Percentiles rank a stretch among this genome's conserved stretches.
Evolutionary conservation across 92 coral and sea anemone species (phyloP).

Genomic region (Epizoanthus ramosus): DNA sequence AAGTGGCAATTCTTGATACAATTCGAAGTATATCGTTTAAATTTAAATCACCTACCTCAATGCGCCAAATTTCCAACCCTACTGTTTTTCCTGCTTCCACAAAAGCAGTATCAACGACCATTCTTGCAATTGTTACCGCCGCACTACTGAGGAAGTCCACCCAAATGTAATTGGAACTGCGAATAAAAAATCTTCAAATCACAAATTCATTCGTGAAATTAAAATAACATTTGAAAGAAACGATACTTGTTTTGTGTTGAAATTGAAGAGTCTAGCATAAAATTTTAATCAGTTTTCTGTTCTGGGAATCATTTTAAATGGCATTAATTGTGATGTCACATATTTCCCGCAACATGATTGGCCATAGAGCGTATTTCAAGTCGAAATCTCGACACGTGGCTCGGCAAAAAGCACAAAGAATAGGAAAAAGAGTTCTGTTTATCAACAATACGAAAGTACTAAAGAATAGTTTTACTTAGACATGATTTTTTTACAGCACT

Average conservation of each 20-base stretch:
- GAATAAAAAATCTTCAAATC: background rate
- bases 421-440: no score
- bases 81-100: constrained; percentile 83
- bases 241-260: constrained; percentile 15
- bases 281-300: background rate
- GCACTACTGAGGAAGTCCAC: background rate
- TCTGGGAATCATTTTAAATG: constrained; percentile 9
- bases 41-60: constrained; percentile 73
- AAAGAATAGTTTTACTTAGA: no score
- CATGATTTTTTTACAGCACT: no score
- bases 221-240: background rate
- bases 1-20: background rate
- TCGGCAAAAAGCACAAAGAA: background rate
- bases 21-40: background rate
- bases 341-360: constrained; percentile 14
- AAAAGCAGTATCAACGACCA: constrained; percentile 96
- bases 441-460: no score
- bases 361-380: background rate
- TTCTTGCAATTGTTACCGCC: constrained; percentile 11
- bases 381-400: constrained; percentile 40
- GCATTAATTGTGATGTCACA: constrained; percentile 28
- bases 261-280: background rate
- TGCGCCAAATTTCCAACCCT: constrained; percentile 95
- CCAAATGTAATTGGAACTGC: background rate
- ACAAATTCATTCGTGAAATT: constrained; percentile 13